Conservation (phyloP, 2,888 invertebrate genomes). For the Cynaeus angustus region DNA sequence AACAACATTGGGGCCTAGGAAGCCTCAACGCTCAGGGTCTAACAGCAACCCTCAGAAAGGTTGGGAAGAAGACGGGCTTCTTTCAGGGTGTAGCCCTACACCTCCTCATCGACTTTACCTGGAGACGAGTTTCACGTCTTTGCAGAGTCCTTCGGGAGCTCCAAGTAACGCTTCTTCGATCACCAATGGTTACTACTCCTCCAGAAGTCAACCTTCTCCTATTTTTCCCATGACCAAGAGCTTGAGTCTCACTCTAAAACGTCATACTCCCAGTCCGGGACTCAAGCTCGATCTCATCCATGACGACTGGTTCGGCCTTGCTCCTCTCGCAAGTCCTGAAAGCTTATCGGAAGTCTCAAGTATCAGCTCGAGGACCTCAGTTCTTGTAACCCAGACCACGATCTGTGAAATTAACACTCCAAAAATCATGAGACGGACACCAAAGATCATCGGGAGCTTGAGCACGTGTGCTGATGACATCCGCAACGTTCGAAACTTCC, state of each 20-base stretch:
- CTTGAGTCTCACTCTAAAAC: conserved; percentile 60
- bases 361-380: conserved; percentile 80
- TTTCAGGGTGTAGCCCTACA: conserved; percentile 54
- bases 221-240: conserved; percentile 53
- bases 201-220: conserved; percentile 65
- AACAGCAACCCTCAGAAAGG: conserved; percentile 61
- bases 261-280: conserved; percentile 54
- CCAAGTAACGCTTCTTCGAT: conserved; percentile 67
- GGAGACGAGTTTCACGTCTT: conserved; percentile 85
- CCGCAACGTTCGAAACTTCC: conserved; percentile 74
- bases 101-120: conserved; percentile 78
- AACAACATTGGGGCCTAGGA: conserved; percentile 85
- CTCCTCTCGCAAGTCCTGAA: conserved; percentile 88
- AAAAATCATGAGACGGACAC: conserved; percentile 77
- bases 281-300: conserved; percentile 73
- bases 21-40: conserved; percentile 78
- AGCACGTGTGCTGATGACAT: conserved; percentile 80
- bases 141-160: conserved; percentile 72
- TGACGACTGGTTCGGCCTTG: conserved; percentile 81
- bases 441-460: conserved; percentile 78
- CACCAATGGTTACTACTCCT: conserved; percentile 68
- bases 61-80: conserved; percentile 47
- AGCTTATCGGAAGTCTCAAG: conserved; percentile 88
- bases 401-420: conserved; percentile 34
- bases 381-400: conserved; percentile 68